These are phyloP conservation scores for Mesorhabditis sp. DNA, from an alignment of 2,888 invertebrate genomes.

Conservation along the genomic window DNA sequence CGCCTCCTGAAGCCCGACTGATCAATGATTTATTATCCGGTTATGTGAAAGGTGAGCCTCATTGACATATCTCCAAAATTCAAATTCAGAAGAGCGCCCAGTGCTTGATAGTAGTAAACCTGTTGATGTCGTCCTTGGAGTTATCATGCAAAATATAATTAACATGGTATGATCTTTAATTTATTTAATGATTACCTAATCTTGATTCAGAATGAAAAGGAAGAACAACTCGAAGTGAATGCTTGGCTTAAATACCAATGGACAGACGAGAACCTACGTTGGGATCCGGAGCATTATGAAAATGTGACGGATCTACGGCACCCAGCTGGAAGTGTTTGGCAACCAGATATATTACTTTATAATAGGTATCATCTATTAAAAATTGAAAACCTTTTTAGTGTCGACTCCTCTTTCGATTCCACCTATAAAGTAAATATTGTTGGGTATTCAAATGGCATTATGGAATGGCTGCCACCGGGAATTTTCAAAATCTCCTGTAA, in stretches of 20 bases:
- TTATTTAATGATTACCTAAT: neutral
- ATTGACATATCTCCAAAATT: neutral
- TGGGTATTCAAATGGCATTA: constrained; percentile 37
- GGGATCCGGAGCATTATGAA: constrained; percentile 46
- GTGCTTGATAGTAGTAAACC: constrained; percentile 44
- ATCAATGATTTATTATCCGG: constrained; percentile 48
- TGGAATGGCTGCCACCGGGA: constrained; percentile 52
- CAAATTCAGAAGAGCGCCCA: constrained; percentile 42
- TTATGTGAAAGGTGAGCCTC: constrained; percentile 18
- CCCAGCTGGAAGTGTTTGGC: constrained; percentile 42
- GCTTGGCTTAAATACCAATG: constrained; percentile 52
- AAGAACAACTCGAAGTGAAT: constrained; percentile 51
- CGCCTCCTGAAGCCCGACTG: constrained; percentile 46
- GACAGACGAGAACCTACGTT: constrained; percentile 51
- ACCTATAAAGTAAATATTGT: constrained; percentile 51
- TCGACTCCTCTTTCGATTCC: constrained; percentile 49
- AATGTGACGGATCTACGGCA: constrained; percentile 45
- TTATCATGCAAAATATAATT: constrained; percentile 51
- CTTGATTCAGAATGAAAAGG: constrained; percentile 45
- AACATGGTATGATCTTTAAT: constrained; percentile 35
- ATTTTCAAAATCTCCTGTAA: constrained; percentile 68
- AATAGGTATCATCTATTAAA: constrained; percentile 33
- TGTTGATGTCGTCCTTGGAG: constrained; percentile 46
- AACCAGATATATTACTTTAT: constrained; percentile 49
- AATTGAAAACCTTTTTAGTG: constrained; percentile 22